Conservation (phyloP, 2,113 vertebrate genomes). For the Pica pica region DNA sequence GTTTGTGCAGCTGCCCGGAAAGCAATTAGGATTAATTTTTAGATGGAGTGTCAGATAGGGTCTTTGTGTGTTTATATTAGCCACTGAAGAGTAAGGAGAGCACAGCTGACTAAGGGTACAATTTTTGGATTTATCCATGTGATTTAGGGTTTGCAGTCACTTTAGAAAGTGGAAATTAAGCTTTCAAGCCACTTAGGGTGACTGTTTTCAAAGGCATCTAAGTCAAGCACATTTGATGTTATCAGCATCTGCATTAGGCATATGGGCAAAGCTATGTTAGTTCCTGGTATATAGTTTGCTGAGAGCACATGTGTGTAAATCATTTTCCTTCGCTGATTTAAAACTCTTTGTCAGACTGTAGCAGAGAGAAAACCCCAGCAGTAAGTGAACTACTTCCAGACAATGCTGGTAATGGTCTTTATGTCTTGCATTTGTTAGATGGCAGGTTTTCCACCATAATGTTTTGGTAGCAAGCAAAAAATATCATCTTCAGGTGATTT, state of each 20-base stretch:
- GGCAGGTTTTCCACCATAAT: background rate
- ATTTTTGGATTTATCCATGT: background rate
- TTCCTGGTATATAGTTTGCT: background rate
- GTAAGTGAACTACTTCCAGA: background rate
- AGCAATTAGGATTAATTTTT: constrained; percentile 36
- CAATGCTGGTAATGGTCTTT: background rate
- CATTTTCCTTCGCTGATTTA: background rate
- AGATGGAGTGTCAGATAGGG: background rate
- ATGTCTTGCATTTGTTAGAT: background rate
- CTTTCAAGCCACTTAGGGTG: background rate
- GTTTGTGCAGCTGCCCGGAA: constrained; percentile 37
- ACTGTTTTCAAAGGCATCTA: background rate
- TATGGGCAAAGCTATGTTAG: background rate
- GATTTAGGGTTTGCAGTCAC: background rate
- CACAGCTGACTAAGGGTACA: background rate
- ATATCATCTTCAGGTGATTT: background rate
- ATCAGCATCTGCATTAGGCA: background rate
- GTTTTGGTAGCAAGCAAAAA: constrained; percentile 6
- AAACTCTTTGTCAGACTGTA: background rate
- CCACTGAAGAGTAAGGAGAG: constrained; percentile 1
- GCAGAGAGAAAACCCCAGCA: background rate
- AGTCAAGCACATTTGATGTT: constrained; percentile 12
- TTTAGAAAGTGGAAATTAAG: constrained; percentile 7
- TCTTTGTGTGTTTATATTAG: background rate
- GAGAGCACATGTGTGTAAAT: background rate